phyloP scores from a whole-genome alignment of 2,797 vertebrate species.

The Gallinago solitaria region DNA sequence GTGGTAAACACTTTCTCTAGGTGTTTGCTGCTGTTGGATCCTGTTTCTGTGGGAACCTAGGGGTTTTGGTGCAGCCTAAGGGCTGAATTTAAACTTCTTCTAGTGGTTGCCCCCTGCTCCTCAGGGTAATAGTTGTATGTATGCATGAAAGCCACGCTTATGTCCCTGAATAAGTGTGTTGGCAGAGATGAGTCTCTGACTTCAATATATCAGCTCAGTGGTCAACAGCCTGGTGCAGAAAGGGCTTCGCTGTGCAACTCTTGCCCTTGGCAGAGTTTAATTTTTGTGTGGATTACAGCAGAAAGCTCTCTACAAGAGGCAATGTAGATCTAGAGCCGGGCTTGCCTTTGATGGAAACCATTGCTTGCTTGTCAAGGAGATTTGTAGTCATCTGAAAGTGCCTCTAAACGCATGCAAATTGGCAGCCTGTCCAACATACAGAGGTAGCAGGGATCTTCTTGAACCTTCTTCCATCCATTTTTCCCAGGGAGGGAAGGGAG shows the following conservation, averaged over 20 bases:
- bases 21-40: neutral
- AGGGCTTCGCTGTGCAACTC: neutral
- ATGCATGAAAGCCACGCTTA: neutral
- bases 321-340: neutral
- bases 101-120: neutral
- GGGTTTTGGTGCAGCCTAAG: neutral
- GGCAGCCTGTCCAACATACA: neutral
- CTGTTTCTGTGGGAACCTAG: neutral
- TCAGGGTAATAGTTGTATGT: neutral
- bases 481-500: neutral
- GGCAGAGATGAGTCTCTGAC: neutral
- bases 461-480: neutral
- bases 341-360: neutral
- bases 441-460: neutral
- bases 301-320: neutral
- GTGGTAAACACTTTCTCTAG: neutral
- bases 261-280: neutral
- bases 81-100: neutral
- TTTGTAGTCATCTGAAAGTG: neutral
- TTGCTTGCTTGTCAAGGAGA: neutral
- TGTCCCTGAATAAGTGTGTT: neutral
- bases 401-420: neutral
- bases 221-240: neutral
- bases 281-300: neutral
- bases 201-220: neutral